Conservation (phyloP, 2,888 invertebrate genomes). For the Rhagophthalmus giganteus region DNA sequence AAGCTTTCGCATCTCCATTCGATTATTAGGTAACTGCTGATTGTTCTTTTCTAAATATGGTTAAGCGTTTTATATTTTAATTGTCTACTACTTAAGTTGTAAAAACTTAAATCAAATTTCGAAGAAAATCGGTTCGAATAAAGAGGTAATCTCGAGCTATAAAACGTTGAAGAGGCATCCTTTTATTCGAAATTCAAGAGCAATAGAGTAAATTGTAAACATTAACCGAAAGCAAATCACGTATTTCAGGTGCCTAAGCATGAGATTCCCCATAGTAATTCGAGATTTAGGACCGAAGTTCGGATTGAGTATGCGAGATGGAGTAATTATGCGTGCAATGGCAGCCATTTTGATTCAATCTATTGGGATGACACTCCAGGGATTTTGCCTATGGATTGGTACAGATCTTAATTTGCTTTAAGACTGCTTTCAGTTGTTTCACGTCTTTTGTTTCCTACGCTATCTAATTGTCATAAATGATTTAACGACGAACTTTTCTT, state of each 20-base stretch:
- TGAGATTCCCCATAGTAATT: conserved; percentile 46
- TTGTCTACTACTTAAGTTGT: no score
- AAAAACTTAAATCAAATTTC: background rate
- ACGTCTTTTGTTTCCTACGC: conserved; percentile 24
- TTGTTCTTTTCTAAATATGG: background rate
- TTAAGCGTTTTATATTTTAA: background rate
- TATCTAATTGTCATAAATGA: conserved; percentile 28
- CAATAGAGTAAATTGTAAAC: conserved; percentile 32
- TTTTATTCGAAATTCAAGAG: conserved; percentile 27
- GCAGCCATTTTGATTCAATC: conserved; percentile 61
- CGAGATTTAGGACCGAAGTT: conserved; percentile 49
- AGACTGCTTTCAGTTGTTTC: conserved; percentile 35
- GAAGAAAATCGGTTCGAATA: background rate
- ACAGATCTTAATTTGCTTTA: conserved; percentile 54
- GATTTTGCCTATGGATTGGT: conserved; percentile 52
- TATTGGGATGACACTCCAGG: conserved; percentile 65
- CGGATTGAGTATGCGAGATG: conserved; percentile 46
- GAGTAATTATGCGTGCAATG: conserved; percentile 54
- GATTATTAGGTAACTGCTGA: background rate
- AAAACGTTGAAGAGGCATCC: background rate
- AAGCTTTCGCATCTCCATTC: background rate
- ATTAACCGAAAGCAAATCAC: conserved; percentile 44
- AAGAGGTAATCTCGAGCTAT: background rate
- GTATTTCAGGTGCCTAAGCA: conserved; percentile 44
- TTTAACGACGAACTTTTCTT: conserved; percentile 13